These are phyloP conservation scores for Ondatra zibethicus DNA, from an alignment of 2,113 vertebrate genomes.

Conservation along the genomic window DNA sequence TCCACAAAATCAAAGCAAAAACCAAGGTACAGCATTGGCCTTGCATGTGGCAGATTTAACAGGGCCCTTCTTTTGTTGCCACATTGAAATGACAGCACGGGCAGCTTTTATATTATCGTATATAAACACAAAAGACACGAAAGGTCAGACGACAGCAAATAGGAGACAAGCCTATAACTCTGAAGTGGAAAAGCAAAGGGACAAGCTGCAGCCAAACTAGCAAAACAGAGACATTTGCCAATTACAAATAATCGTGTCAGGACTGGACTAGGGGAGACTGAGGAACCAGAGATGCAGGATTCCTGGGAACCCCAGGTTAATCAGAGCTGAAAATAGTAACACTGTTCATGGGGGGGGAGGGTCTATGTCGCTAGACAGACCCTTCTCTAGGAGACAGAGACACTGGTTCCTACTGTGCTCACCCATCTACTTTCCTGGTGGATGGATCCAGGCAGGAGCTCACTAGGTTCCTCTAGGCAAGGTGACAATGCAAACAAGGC, in stretches of 20 bases:
- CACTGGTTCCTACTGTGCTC: not conserved
- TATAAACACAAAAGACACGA: not conserved
- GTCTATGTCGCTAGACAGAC: fast-evolving
- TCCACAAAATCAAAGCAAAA: not conserved
- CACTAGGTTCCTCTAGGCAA: not conserved
- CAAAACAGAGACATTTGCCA: not conserved
- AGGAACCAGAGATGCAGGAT: not conserved
- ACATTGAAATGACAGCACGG: not conserved
- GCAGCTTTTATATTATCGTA: not conserved
- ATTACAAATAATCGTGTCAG: not conserved
- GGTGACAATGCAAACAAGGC: not conserved
- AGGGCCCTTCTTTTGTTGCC: not conserved
- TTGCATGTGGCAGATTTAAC: not conserved
- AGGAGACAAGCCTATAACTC: not conserved
- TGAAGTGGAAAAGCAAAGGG: not conserved
- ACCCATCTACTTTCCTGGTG: no score
- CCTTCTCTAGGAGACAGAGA: not conserved
- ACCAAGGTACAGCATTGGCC: not conserved
- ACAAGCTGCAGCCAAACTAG: not conserved
- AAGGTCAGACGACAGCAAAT: not conserved
- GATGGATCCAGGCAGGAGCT: not conserved
- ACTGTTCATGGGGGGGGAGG: no score
- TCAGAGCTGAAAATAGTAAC: not conserved
- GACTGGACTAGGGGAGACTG: not conserved
- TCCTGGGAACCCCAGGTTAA: not conserved